These are phyloP conservation scores for Brachyalestes nurse DNA, from an alignment of 2,797 vertebrate species.

Conservation along the genomic window DNA sequence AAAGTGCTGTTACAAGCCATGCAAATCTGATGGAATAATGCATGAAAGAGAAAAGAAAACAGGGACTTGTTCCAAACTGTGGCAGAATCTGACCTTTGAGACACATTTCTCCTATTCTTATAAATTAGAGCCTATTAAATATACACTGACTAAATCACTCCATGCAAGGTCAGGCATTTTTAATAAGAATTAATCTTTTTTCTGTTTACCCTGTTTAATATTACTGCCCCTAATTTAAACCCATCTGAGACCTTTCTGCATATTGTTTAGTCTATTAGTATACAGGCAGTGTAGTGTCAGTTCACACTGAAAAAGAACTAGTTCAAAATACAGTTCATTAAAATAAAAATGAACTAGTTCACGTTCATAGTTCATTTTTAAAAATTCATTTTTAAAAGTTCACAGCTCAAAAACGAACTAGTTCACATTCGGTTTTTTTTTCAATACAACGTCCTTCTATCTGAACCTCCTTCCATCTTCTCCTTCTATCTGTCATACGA, in stretches of 20 bases:
- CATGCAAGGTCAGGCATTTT: slow-evolving; percentile 37
- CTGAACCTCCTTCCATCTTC: too few relatives aligned
- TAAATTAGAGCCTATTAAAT: slow-evolving; percentile 28
- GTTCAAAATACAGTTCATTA: too few relatives aligned
- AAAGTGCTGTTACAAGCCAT: background rate
- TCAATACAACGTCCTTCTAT: too few relatives aligned
- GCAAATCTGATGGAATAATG: background rate
- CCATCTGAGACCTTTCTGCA: background rate
- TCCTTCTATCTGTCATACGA: too few relatives aligned
- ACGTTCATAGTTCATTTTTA: too few relatives aligned
- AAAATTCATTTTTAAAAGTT: too few relatives aligned
- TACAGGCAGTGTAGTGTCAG: too few relatives aligned
- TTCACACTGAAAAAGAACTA: too few relatives aligned
- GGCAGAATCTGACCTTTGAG: slow-evolving; percentile 20
- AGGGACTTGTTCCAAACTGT: slow-evolving; percentile 17
- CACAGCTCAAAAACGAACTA: too few relatives aligned
- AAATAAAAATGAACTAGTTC: too few relatives aligned
- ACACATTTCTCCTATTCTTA: slow-evolving; percentile 23
- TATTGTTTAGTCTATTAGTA: background rate
- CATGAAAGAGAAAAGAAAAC: background rate
- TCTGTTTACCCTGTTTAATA: background rate
- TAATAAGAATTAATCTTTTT: background rate
- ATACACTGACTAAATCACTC: slow-evolving; percentile 13
- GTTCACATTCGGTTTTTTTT: too few relatives aligned
- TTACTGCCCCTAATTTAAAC: background rate